phyloP scores from a whole-genome alignment of 2,797 vertebrate genomes.

The Coluber constrictor region DNA sequence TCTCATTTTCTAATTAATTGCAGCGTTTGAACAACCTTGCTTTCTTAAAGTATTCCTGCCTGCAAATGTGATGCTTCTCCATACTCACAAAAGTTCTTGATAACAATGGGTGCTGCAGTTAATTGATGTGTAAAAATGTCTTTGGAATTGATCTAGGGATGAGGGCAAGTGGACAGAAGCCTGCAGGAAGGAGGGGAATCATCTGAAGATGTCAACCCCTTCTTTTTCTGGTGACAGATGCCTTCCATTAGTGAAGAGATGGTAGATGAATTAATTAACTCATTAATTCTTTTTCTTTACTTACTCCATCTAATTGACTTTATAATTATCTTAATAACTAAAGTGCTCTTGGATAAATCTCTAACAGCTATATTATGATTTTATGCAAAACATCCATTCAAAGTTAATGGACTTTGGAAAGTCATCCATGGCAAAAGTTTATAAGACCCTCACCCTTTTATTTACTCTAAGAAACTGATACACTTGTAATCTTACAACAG shows the following conservation, averaged over 20 bases:
- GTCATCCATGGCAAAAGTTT: background rate
- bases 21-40: background rate
- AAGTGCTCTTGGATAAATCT: background rate
- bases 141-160: no score
- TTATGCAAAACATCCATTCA: background rate
- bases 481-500: background rate
- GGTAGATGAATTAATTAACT: background rate
- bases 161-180: background rate
- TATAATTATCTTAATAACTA: background rate
- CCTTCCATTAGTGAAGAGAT: background rate
- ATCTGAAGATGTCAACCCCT: background rate
- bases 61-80: background rate
- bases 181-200: background rate
- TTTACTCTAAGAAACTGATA: background rate
- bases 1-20: background rate
- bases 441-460: background rate
- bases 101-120: background rate
- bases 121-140: background rate
- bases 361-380: background rate
- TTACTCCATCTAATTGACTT: background rate
- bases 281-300: background rate
- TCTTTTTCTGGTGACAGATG: background rate
- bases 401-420: constrained; percentile 13
- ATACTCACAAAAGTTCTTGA: background rate
- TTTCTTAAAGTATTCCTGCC: background rate